These are phyloP conservation scores for Stenopsyche tienmushanensis DNA, from an alignment of 1,140 invertebrate genomes.

Conservation along the genomic window DNA sequence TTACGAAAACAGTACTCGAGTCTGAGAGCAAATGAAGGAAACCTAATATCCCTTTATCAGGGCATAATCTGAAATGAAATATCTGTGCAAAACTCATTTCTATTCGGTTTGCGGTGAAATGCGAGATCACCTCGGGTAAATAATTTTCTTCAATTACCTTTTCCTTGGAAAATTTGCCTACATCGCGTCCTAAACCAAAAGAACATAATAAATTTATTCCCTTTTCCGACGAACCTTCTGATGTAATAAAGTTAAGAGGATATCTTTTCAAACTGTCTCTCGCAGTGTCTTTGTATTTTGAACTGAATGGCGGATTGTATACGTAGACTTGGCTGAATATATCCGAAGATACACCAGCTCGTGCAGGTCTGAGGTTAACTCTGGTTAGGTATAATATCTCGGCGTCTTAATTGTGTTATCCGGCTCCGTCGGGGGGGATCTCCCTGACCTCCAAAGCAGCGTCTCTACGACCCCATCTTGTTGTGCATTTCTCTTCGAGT, in stretches of 20 bases:
- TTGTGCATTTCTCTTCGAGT: constrained; percentile 18
- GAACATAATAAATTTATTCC: constrained; percentile 35
- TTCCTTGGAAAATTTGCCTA: constrained; percentile 28
- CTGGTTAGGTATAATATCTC: constrained; percentile 35
- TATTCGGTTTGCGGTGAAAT: constrained; percentile 16
- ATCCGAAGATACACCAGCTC: not conserved
- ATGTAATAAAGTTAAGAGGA: constrained; percentile 29
- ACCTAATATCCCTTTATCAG: constrained; percentile 26
- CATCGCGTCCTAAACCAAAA: constrained; percentile 21
- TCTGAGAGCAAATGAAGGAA: not conserved
- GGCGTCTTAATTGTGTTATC: constrained; percentile 34
- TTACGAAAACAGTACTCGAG: not conserved
- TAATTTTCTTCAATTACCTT: constrained; percentile 33
- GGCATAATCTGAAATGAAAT: constrained; percentile 32
- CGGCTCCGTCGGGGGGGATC: not conserved
- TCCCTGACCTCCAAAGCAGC: not conserved
- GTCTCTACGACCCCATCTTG: not conserved
- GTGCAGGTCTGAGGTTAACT: constrained; percentile 33
- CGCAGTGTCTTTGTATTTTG: constrained; percentile 10
- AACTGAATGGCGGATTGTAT: not conserved
- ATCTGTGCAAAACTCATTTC: constrained; percentile 27
- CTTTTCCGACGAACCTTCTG: constrained; percentile 5
- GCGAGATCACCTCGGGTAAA: constrained; percentile 16
- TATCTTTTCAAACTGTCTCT: constrained; percentile 19
- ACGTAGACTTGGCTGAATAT: not conserved